Base-by-base conservation (phyloP, 2,797 vertebrate species). In the Lagodon rhomboides region DNA sequence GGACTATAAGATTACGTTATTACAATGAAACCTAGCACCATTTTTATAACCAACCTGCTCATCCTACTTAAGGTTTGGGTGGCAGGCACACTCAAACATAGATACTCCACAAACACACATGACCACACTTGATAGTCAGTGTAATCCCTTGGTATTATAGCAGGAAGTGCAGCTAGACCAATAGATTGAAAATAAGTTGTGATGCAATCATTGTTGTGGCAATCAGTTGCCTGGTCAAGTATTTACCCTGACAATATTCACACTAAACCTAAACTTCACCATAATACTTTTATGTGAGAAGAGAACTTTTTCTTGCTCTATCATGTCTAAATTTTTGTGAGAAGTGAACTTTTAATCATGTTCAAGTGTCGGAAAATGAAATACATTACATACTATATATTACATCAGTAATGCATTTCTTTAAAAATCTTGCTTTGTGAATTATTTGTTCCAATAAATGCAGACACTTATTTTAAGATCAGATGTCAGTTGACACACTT, bases 401-500 rank as follows among this genome's bases (percentile, higher is more conserved):
- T 53, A 53, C n/a, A 53, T 53, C n/a, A 23, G 16, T 18, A 47
- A 47, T 47, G 46, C 46, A 47, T 47, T 18, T 47, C 46, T 38
- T 22, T 22, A 53, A 27, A 58, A 8, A 30, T 16, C 17, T 18
- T 58, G 27, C 15, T 34, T 58, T 58, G 27, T 30, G 22, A 20
- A 18, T 8, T 12, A n/a, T 38, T n/a, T 59, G 30, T 59, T 38
- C 18, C 34, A 59, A 3, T 59, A 38, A 38, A 59, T n/a, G 12
- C 18, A 17, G 2, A 27, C 5, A 55, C 27, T 16, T 55, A 17
- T 55, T 27, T 9, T 8, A 27, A 55, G 13, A 25, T 9, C 22
- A 23, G 1, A 43, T 73, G 64, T 79, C 56, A 71, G 46, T 60
- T 70, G 41, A 41, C n/a, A 50, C 27, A 63, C 15, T 75, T 71